These are phyloP conservation scores for Leptodactylus fuscus DNA, from an alignment of 2,113 vertebrate genomes.

Conservation along the genomic window DNA sequence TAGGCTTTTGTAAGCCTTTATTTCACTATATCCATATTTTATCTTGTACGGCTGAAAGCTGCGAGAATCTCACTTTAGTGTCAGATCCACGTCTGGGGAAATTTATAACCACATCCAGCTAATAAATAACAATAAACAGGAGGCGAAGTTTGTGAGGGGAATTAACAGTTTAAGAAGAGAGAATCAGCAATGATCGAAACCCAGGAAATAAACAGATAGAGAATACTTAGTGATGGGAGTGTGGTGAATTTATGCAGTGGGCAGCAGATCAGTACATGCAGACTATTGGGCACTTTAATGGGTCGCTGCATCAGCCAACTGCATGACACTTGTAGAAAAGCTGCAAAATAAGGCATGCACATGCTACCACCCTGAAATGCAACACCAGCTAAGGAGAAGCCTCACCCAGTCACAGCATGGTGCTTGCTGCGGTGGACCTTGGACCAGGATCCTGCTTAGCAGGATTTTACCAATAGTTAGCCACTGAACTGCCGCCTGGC, in stretches of 20 bases:
- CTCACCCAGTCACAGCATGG: too few species aligned
- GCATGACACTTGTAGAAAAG: too few species aligned
- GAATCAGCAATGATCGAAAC: background rate
- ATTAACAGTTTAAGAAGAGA: background rate
- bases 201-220: background rate
- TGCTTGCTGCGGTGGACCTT: too few species aligned
- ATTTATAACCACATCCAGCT: slow-evolving; percentile 38
- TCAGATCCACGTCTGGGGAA: background rate
- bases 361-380: too few species aligned
- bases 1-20: slow-evolving; percentile 18
- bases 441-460: too few species aligned
- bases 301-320: too few species aligned
- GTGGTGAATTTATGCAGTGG: background rate
- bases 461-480: too few species aligned
- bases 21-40: slow-evolving; percentile 50
- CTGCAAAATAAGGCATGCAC: too few species aligned
- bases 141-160: background rate
- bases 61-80: slow-evolving; percentile 15
- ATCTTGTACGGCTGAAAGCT: slow-evolving; percentile 33
- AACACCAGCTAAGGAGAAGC: too few species aligned
- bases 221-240: background rate
- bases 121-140: slow-evolving; percentile 36
- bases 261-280: background rate
- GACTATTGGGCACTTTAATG: too few species aligned
- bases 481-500: too few species aligned